Conservation (phyloP, 2,113 vertebrate species). For the Terrapene triunguis region DNA sequence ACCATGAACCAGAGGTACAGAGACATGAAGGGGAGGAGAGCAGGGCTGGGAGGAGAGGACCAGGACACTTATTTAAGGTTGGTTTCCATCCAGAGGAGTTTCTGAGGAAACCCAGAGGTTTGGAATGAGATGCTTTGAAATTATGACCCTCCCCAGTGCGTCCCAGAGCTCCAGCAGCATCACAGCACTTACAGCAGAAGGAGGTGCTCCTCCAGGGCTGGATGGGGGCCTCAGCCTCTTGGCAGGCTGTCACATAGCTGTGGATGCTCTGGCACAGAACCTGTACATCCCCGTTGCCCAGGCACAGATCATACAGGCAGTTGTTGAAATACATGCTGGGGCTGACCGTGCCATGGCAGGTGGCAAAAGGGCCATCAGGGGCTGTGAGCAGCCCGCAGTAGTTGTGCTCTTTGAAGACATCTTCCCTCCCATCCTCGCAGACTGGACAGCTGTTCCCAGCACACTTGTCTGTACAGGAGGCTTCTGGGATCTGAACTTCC, state of each 20-base stretch:
- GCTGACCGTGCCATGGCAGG: constrained; percentile 59
- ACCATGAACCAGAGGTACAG: not conserved
- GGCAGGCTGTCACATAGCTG: constrained; percentile 83
- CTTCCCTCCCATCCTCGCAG: constrained; percentile 26
- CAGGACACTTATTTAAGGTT: not conserved
- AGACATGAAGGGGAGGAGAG: not conserved
- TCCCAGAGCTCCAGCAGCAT: accelerated
- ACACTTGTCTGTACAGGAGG: not conserved
- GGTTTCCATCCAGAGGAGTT: not conserved
- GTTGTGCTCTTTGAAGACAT: constrained; percentile 19
- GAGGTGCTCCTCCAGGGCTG: constrained; percentile 82
- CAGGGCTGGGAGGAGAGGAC: not conserved
- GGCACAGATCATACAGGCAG: constrained; percentile 73
- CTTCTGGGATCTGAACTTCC: not conserved
- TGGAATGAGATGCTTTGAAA: accelerated
- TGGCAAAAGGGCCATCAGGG: constrained; percentile 56
- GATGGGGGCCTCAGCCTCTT: constrained; percentile 68
- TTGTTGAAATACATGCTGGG: constrained; percentile 49
- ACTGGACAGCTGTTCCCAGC: not conserved
- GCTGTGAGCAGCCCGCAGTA: constrained; percentile 75
- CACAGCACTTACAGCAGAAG: constrained; percentile 84
- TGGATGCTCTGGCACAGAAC: constrained; percentile 84
- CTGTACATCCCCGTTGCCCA: not conserved
- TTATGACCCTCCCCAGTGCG: accelerated
- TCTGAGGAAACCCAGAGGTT: accelerated